Evolutionary conservation across 1,140 invertebrate species (phyloP).

Genomic region (Drosophila ohnishii): DNA sequence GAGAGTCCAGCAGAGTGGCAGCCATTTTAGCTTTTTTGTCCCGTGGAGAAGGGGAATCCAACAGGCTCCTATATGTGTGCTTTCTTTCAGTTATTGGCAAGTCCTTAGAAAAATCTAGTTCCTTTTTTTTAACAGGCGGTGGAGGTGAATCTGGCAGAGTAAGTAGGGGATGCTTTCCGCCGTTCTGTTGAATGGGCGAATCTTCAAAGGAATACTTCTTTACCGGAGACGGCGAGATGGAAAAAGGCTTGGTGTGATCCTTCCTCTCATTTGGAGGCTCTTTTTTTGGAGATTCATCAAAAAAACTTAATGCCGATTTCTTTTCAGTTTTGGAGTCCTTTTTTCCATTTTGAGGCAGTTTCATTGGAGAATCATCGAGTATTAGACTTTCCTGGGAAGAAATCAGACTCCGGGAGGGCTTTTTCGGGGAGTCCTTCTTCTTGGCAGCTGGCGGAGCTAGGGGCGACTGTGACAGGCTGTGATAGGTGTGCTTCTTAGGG

Average conservation of each 20-base stretch:
- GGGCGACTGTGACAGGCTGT: conserved; percentile 53
- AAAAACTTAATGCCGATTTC: neutral
- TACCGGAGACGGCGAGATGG: neutral
- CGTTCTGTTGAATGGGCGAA: conserved; percentile 15
- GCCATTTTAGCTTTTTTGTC: neutral
- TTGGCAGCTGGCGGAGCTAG: conserved; percentile 33
- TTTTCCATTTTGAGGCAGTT: neutral
- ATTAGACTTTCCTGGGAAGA: neutral
- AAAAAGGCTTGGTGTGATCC: neutral
- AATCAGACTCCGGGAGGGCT: neutral
- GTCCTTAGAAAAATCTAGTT: neutral
- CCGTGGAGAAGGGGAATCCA: neutral
- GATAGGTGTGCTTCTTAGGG: conserved; percentile 57
- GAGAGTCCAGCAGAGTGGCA: neutral
- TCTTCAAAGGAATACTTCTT: conserved; percentile 12
- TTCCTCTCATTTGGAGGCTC: neutral
- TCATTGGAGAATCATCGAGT: neutral
- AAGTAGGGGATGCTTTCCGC: conserved; percentile 9
- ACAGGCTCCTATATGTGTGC: neutral
- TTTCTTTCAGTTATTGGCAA: neutral
- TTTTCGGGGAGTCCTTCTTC: neutral
- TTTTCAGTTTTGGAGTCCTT: neutral
- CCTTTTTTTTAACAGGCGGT: neutral
- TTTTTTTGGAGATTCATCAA: conserved; percentile 4
- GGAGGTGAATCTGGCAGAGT: conserved; percentile 21